Evolutionary conservation across 2,113 vertebrate species (phyloP), one percentile per base, ranked within the genome.

Genomic region (Thalassarche chlororhynchos): DNA sequence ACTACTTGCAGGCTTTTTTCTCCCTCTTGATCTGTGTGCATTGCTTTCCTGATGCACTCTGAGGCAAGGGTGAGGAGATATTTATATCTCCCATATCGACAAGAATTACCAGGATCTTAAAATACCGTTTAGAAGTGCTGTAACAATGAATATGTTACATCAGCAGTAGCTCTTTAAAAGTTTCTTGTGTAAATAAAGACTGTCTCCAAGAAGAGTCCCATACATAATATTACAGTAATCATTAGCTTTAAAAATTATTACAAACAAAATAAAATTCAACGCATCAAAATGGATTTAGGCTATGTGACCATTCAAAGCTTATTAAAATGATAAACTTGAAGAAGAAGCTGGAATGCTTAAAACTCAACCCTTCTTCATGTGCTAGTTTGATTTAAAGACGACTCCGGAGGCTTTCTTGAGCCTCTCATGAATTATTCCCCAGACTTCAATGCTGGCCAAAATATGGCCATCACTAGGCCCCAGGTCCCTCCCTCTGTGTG

Each of bases 341-440:
- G 75, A 76, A 79, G 79, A 60, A 94, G 17, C 25, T 87, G 71
- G 55, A 95, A 95, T 58, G 42, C 46, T 92, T 93, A 84, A 87
- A 96, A 90, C 32, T 83, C 81, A 91, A 55, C 58, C 84, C 66
- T 85, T 49, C 25, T 70, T 91, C 78, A 62, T 47, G n/a, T n/a
- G n/a, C 51, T 80, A 58, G 62, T 70, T 85, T 93, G 91, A 92
- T 94, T 96, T 92, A 96, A 79, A 77, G 75, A 96, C 72, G 66
- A 42, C 62, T 91, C 78, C 32, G 65, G 69, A 89, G 42, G 49
- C 17, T 89, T 95, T 89, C 51, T 49, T 82, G 38, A 93, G 77
- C 83, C 31, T 89, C 26, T 64, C 69, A 72, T 49, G 4, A 96
- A 87, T 89, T 96, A 85, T 49, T 79, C 49, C 34, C 15, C 57